Evolutionary conservation across 2,797 vertebrate genomes (phyloP).

Genomic region (Notamacropus eugenii): DNA sequence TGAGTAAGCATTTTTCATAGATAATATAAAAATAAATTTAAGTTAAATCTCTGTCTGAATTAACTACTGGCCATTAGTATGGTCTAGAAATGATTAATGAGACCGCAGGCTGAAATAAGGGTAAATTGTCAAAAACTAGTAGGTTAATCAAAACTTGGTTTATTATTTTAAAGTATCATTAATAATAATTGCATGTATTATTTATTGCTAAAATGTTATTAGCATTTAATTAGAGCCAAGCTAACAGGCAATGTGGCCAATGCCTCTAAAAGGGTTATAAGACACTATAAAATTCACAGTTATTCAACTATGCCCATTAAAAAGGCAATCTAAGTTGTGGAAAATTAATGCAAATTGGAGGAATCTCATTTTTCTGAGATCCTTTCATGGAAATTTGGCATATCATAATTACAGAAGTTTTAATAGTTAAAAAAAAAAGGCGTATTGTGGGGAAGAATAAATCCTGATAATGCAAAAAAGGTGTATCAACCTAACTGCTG

Average conservation of each 20-base stretch:
- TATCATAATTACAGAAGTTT: background rate
- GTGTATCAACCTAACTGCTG: background rate
- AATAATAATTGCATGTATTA: background rate
- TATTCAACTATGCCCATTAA: background rate
- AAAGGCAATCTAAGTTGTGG: background rate
- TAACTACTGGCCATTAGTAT: slow-evolving; percentile 22
- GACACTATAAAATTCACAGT: background rate
- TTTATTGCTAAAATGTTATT: background rate
- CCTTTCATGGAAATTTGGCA: background rate
- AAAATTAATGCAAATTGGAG: background rate
- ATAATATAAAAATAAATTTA: slow-evolving; percentile 5
- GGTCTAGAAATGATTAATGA: background rate
- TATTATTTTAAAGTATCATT: background rate
- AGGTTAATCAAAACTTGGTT: background rate
- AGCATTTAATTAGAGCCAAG: background rate
- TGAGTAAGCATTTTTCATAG: slow-evolving; percentile 10
- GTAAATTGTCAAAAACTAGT: background rate
- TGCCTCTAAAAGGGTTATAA: background rate
- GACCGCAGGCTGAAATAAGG: background rate
- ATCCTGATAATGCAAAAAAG: background rate
- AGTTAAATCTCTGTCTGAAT: background rate
- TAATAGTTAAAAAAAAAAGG: background rate
- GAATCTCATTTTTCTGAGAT: background rate
- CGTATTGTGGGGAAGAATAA: background rate
- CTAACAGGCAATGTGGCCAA: background rate